Evolutionary conservation across 2,797 vertebrate species (phyloP).

Genomic region (Crenichthys baileyi): DNA sequence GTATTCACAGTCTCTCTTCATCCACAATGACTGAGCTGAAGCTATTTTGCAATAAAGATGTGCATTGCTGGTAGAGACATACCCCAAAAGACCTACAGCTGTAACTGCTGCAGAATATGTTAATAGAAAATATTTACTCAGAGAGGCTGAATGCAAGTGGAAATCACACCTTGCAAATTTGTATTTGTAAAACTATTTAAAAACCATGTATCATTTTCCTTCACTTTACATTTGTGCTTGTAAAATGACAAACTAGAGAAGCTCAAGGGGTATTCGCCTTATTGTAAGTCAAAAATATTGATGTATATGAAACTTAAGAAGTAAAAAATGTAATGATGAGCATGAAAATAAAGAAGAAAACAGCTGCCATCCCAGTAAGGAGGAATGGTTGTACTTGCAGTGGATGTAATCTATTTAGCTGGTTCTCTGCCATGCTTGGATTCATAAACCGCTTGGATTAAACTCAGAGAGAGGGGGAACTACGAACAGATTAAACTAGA

Average conservation of each 20-base stretch:
- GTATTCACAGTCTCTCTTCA: not conserved
- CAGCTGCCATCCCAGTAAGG: conserved; percentile 8
- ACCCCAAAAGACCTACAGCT: not conserved
- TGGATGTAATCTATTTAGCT: conserved; percentile 38
- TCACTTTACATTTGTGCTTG: not conserved
- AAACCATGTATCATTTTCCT: not conserved
- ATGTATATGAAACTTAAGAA: not conserved
- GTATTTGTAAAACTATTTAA: not conserved
- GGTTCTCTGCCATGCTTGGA: conserved; percentile 32
- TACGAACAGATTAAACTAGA: conserved; percentile 21
- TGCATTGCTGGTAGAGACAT: not conserved
- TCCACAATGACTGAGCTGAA: not conserved
- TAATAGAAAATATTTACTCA: too few species aligned
- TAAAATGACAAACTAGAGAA: not conserved
- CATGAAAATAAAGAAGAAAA: conserved; percentile 13
- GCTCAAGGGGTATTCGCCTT: not conserved
- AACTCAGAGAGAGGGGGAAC: conserved; percentile 20
- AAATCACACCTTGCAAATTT: too few species aligned
- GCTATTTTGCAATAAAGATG: not conserved
- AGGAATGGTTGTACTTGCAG: conserved; percentile 2
- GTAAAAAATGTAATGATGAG: not conserved
- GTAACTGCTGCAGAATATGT: too few species aligned
- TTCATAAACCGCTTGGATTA: conserved; percentile 45
- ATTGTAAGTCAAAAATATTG: not conserved
- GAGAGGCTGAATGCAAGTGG: too few species aligned